Conservation (phyloP, 1,140 invertebrate genomes). For the Thaumatotibia leucotreta region DNA sequence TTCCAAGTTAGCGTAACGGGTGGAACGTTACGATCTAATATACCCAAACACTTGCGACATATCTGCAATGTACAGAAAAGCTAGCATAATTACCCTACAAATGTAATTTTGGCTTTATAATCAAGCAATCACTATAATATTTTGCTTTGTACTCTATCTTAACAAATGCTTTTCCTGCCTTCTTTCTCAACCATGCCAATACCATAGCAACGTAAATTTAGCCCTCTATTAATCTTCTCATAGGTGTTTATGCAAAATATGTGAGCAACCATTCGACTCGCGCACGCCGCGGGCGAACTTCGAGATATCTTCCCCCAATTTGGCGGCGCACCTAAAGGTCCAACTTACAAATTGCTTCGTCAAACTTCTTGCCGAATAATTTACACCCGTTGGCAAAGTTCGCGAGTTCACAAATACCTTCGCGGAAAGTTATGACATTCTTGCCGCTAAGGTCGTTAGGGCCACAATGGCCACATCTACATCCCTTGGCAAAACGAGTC, state of each 20-base stretch:
- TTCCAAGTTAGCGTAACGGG: no score
- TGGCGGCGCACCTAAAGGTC: constrained; percentile 1
- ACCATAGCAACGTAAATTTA: neutral
- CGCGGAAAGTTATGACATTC: constrained; percentile 6
- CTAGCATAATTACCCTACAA: no score
- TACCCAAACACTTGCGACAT: no score
- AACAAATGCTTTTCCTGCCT: neutral
- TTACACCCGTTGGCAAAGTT: constrained; percentile 8
- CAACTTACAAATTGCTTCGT: constrained; percentile 13
- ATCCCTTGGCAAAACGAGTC: neutral
- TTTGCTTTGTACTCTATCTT: neutral
- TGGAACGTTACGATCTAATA: no score
- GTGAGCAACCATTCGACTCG: neutral
- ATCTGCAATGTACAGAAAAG: no score
- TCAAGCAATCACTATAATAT: neutral
- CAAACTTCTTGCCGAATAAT: constrained; percentile 13
- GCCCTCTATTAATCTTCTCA: neutral
- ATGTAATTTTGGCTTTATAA: no score
- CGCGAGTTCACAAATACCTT: constrained; percentile 1
- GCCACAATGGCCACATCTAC: neutral
- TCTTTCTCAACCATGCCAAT: neutral
- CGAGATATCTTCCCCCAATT: constrained; percentile 6
- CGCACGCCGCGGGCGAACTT: neutral
- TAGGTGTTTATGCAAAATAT: constrained; percentile 8
- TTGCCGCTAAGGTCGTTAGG: constrained; percentile 2